Conservation (phyloP, 2,113 vertebrate genomes). For the Forbesichthys agassizii region DNA sequence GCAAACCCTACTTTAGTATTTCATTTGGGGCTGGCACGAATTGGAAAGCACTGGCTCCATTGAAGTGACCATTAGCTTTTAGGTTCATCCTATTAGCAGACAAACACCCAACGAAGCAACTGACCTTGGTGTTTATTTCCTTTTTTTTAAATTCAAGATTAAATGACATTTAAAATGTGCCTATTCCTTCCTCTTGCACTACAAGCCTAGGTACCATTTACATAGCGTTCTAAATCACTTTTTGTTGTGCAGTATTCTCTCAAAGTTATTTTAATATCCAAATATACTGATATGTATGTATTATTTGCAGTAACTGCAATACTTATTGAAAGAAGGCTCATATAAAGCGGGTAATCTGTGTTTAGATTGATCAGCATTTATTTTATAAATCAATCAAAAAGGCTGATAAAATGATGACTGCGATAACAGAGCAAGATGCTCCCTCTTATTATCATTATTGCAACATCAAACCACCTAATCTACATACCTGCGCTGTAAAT, state of each 20-base stretch:
- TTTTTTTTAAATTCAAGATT: conserved; percentile 48
- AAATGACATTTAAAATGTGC: conserved; percentile 49
- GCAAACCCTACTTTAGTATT: conserved; percentile 36
- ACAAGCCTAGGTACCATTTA: conserved; percentile 74
- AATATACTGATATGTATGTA: conserved; percentile 61
- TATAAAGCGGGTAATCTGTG: conserved; percentile 48
- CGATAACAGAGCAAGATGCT: conserved; percentile 57
- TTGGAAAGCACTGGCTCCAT: conserved; percentile 30
- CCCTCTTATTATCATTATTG: conserved; percentile 67
- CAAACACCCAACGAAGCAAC: conserved; percentile 59
- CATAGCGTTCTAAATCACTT: conserved; percentile 66
- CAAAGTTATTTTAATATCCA: conserved; percentile 61
- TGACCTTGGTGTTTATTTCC: conserved; percentile 51
- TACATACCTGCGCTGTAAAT: conserved; percentile 58
- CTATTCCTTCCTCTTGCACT: conserved; percentile 52
- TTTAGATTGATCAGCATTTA: conserved; percentile 51
- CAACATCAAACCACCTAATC: conserved; percentile 66
- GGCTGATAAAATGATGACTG: conserved; percentile 59
- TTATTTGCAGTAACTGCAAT: conserved; percentile 60
- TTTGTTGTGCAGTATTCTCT: conserved; percentile 63
- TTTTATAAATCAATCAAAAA: conserved; percentile 57
- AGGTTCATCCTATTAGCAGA: conserved; percentile 53
- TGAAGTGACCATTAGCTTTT: background rate
- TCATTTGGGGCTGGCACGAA: conserved; percentile 7
- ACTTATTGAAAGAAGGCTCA: conserved; percentile 51